These are phyloP conservation scores for Chinchilla lanigera DNA, from an alignment of 2,113 vertebrate species.

Conservation along the genomic window DNA sequence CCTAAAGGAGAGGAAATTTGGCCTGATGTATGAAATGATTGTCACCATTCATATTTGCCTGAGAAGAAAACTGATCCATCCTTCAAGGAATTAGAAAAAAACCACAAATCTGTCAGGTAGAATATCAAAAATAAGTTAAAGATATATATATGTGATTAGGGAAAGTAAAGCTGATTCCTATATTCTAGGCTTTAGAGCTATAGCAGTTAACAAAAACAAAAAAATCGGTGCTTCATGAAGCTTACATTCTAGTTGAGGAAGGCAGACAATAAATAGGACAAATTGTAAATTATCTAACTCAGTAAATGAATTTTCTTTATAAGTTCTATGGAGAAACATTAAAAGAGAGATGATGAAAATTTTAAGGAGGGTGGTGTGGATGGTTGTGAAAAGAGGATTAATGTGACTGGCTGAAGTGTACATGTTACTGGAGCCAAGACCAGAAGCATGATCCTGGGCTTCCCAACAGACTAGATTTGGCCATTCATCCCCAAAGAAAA, in stretches of 20 bases:
- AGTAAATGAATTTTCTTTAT: slow-evolving; percentile 9
- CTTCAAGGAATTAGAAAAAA: slow-evolving; percentile 37
- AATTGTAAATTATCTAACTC: not conserved
- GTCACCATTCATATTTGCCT: not conserved
- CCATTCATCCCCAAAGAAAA: not conserved
- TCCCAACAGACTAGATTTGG: not conserved
- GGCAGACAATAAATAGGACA: not conserved
- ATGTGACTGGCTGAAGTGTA: not conserved
- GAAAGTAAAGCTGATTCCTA: not conserved
- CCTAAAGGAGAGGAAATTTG: not conserved
- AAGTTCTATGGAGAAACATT: slow-evolving; percentile 1
- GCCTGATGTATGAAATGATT: not conserved
- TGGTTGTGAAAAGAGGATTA: not conserved
- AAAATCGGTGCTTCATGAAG: not conserved
- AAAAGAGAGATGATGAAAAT: not conserved
- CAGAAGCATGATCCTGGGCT: not conserved
- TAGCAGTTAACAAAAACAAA: slow-evolving; percentile 21
- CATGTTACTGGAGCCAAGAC: not conserved
- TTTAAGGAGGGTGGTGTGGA: not conserved
- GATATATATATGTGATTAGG: not conserved
- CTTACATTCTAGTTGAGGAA: not conserved
- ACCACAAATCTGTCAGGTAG: not conserved
- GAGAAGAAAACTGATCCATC: not conserved
- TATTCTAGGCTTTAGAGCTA: not conserved
- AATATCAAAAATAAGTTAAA: not conserved